Evolutionary conservation across 2,888 invertebrate species (phyloP), one percentile per base, ranked within the genome.

Genomic region (Diloba caeruleocephala): DNA sequence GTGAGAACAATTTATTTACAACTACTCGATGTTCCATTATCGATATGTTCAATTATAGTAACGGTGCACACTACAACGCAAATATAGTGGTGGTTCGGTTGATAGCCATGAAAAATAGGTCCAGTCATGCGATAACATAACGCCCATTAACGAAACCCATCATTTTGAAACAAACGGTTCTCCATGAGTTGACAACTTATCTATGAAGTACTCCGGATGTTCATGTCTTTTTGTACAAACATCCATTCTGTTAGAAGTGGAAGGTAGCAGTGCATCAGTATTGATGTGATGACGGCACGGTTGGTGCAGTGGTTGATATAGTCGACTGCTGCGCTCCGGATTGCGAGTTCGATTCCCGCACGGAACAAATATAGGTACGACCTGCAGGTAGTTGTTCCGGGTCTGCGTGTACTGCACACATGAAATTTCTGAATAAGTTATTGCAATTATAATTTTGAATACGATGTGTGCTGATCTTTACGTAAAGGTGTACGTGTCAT

Each of bases 131-230:
- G 71, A 79, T 79, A 78, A 68, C 71, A 60, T 71, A 67, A 60
- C 70, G 42, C 60, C 48, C 68, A 76, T 75, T 67, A 65, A 63
- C 61, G 59, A 74, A 76, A 78, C 63, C 72, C 62, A 71, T 78
- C 73, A 80, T 84, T 81, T 81, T 77, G 69, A 56, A 78, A 63
- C 72, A 79, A 82, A 79, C 81, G 78, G 78, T 79, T 68, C 71
- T 62, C 62, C 71, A 74, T 66, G 74, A 79, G 77, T 83, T 79
- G 68, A 67, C 45, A 29, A 63, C 52, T 69, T 64, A 41, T 49
- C 59, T 71, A 42, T 42, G 36, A 43, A 36, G 7, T 51, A 60
- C 38, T 31, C 36, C 45, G 34, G 52, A 67, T 43, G 38, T 29
- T 37, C 38, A 32, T 51, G 67, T 41, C 38, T 67, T 52, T 67